These are phyloP conservation scores for Seira sanloemensis DNA, from an alignment of 2,888 invertebrate species.

Conservation along the genomic window DNA sequence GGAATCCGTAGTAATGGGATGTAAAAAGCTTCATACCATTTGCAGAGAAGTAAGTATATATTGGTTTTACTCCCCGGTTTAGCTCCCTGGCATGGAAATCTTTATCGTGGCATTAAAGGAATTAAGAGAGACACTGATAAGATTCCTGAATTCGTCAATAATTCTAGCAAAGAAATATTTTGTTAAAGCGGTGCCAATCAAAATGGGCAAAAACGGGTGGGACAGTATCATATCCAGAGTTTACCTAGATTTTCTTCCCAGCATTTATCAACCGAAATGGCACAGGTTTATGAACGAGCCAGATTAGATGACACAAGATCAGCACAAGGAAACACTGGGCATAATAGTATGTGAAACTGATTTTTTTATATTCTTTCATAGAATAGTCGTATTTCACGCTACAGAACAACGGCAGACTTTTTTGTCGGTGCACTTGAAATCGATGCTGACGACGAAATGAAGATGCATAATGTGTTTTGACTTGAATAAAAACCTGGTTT, in stretches of 20 bases:
- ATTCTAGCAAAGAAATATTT: neutral
- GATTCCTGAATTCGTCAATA: neutral
- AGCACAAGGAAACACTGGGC: neutral
- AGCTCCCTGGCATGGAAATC: neutral
- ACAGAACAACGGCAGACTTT: constrained; percentile 6
- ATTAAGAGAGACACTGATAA: neutral
- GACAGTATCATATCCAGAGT: too few relatives aligned
- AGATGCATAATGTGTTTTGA: constrained; percentile 14
- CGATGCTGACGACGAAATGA: constrained; percentile 48
- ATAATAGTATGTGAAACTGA: too few relatives aligned
- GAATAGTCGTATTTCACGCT: neutral
- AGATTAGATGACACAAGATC: too few relatives aligned
- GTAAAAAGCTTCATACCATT: too few relatives aligned
- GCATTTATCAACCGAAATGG: too few relatives aligned
- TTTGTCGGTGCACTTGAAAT: constrained; percentile 57
- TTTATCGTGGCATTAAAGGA: neutral
- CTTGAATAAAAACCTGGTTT: neutral
- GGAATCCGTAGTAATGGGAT: too few relatives aligned
- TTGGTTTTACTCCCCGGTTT: neutral
- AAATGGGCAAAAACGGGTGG: neutral
- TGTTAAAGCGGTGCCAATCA: neutral
- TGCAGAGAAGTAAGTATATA: too few relatives aligned
- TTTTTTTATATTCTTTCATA: too few relatives aligned
- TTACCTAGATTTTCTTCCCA: too few relatives aligned
- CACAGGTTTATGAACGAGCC: too few relatives aligned